Conservation (phyloP, 2,113 vertebrate genomes). For the Ceyx cyanopectus region DNA sequence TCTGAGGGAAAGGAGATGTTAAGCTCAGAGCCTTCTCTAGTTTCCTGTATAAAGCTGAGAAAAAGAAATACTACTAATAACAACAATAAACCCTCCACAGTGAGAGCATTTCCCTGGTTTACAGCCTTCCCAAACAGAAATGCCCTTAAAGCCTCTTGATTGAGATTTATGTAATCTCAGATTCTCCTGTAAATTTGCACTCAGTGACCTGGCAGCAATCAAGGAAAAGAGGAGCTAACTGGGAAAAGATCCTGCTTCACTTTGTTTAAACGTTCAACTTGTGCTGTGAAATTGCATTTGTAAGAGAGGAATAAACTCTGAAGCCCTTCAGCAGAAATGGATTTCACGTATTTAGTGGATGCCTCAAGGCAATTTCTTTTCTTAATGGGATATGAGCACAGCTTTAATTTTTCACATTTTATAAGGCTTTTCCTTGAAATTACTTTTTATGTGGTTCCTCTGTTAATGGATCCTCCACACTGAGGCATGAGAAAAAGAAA, state of each 20-base stretch:
- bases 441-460: conserved; percentile 65
- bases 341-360: conserved; percentile 73
- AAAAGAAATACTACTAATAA: conserved; percentile 27
- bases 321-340: conserved; percentile 64
- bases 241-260: conserved; percentile 19
- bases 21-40: neutral
- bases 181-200: conserved; percentile 57
- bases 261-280: conserved; percentile 61
- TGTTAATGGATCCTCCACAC: conserved; percentile 57
- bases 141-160: conserved; percentile 6
- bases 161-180: conserved; percentile 48
- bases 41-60: neutral
- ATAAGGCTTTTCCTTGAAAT: conserved; percentile 64
- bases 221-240: conserved; percentile 25
- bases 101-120: conserved; percentile 10
- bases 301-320: conserved; percentile 68
- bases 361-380: conserved; percentile 73
- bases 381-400: conserved; percentile 56
- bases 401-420: conserved; percentile 76
- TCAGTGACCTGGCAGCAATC: conserved; percentile 45
- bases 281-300: conserved; percentile 64
- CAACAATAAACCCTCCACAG: neutral
- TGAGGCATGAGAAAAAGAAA: conserved; percentile 25
- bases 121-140: neutral
- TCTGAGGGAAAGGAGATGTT: neutral